Evolutionary conservation across 2,888 invertebrate species (phyloP), one percentile per base, ranked within the genome.

Genomic region (Caprella mutica): DNA sequence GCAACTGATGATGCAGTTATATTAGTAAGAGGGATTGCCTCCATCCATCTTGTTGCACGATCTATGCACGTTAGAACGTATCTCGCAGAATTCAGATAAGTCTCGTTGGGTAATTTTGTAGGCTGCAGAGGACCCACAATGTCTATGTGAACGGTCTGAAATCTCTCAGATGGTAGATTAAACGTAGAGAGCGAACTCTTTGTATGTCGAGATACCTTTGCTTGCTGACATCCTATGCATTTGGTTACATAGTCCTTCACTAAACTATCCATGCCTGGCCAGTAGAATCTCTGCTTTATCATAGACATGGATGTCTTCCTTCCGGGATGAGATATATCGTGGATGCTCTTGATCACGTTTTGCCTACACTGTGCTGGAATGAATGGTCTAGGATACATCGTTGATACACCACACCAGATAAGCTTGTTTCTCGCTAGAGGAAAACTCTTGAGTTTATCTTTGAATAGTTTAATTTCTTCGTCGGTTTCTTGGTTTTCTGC

Each of bases 1-100:
- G 71, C 71, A 2, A 70, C 69, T 1, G 71, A 70, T 56, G 70
- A 70, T 0, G 72, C 73, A 0, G 71, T 70, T 12, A 72, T 72
- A 51, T 72, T 69, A 1, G 23, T 12, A 0, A 72, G 38, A 0
- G 73, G 72, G 9, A 67, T 59, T 0, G 66, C 71, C 56, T 72
- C 72, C 14, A 72, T 70, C 73, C 73, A 73, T 5, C 72, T 66
- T 0, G 72, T 71, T 43, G 38, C 17, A 14, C 38, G 1, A 26
- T 38, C 48, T 19, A 48, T 19, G 19, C 48, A 48, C 3, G 26
- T 48, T 12, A 48, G 27, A 3, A 48, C 14, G 27, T 48, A 48
- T 5, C 48, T 12, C 14, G 17, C 14, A 4, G 48, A 29, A 19
- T 14, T 26, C 14, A 30, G 14, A 26, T 17, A 48, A 3, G 27